These are phyloP conservation scores for Malacosoma neustria DNA, from an alignment of 2,888 invertebrate genomes.

Conservation along the genomic window DNA sequence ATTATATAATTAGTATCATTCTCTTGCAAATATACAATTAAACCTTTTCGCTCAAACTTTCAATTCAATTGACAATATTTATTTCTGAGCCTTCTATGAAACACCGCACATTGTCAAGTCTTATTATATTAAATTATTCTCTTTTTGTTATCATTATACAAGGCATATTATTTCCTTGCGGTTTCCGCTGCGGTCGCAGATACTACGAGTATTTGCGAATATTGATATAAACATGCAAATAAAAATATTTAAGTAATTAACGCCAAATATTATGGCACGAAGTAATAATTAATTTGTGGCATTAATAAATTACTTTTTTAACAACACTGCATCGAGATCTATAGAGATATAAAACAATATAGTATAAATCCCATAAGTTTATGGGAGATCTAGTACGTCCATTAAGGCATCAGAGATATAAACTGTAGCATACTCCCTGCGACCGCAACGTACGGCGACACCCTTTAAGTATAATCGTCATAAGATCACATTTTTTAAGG, in stretches of 20 bases:
- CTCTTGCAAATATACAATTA: conserved; percentile 24
- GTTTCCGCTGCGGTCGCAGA: conserved; percentile 38
- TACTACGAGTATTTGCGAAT: no score
- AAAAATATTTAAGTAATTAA: no score
- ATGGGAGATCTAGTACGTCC: not conserved
- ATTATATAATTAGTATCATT: conserved; percentile 6
- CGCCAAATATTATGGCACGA: no score
- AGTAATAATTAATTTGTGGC: no score
- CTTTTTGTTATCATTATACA: conserved; percentile 66
- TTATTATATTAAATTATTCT: conserved; percentile 67
- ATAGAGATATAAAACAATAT: no score
- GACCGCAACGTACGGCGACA: conserved; percentile 40
- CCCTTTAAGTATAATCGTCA: conserved; percentile 67
- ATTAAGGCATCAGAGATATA: not conserved
- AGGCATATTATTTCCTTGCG: conserved; percentile 58
- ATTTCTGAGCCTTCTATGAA: conserved; percentile 39
- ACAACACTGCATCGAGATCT: no score
- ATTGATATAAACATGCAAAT: no score
- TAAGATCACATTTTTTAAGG: conserved; percentile 74
- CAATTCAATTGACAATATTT: conserved; percentile 50
- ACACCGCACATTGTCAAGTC: conserved; percentile 58
- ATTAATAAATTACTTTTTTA: no score
- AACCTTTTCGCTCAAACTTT: conserved; percentile 37
- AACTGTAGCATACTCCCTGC: conserved; percentile 16
- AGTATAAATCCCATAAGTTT: conserved; percentile 10